A percentile compares a stretch with the other conserved stretches of the same genome.
These are phyloP conservation scores for Varecia variegata DNA, from an alignment of 2,797 vertebrate species.

Conservation along the genomic window DNA sequence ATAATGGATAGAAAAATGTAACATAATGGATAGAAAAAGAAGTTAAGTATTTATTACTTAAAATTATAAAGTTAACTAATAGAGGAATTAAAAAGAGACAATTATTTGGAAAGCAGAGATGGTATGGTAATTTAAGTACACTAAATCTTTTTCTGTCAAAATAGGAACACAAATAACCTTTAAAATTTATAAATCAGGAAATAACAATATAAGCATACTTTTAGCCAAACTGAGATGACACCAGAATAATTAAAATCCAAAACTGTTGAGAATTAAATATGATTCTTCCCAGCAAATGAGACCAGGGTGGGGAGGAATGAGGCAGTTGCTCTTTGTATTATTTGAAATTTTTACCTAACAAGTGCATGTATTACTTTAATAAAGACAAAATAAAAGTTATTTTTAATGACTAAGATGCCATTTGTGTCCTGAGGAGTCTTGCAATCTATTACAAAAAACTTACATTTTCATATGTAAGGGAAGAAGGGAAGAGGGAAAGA, in stretches of 20 bases:
- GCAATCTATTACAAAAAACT: not conserved
- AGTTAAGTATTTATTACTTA: not conserved
- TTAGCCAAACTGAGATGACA: not conserved
- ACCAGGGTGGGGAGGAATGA: not conserved
- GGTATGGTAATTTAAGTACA: not conserved
- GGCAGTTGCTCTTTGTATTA: not conserved
- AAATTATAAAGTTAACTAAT: not conserved
- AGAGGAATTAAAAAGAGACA: not conserved
- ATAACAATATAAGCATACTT: not conserved
- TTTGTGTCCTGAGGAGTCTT: not conserved
- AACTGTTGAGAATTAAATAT: not conserved
- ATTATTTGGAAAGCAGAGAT: slow-evolving; percentile 18
- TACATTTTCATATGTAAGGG: not conserved
- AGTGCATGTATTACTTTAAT: not conserved
- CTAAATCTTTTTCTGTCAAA: not conserved
- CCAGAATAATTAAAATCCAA: slow-evolving; percentile 13
- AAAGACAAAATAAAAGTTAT: slow-evolving; percentile 11
- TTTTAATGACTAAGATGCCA: not conserved
- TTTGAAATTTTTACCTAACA: not conserved
- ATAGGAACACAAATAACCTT: not conserved
- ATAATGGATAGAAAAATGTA: not conserved
- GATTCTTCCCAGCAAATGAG: not conserved
- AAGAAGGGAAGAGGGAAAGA: not conserved
- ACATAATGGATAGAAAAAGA: not conserved
- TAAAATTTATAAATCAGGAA: too few species aligned